Evolutionary conservation across 2,797 vertebrate species (phyloP), one percentile per base, ranked within the genome.

Genomic region (Clarias pachynema): DNA sequence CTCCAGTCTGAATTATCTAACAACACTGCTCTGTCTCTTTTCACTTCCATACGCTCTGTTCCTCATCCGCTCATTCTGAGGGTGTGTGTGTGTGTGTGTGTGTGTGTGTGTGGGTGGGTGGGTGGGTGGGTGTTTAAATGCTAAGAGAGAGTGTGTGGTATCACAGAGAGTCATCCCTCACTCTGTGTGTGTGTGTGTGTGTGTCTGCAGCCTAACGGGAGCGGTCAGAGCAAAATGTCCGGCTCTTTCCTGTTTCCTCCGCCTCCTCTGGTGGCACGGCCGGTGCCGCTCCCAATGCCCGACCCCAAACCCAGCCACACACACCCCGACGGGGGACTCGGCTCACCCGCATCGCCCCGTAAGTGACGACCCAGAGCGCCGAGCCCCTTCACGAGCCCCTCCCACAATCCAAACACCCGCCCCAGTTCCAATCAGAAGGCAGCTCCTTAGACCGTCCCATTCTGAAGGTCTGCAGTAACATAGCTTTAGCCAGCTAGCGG

Each of bases 181-280:
- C n/a, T 88, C 49, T 85, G 81, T 78, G 34, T 69, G 62, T 72
- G 22, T 86, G 24, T 65, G 84, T 86, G 84, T 88, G 86, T 88
- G 31, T 86, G 96, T 97, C 96, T 96, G 96, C 97, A 98, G 97
- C 97, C 96, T 93, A 97, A 97, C 96, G 96, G 96, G 95, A 96
- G 96, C 94, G 95, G 97, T 96, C 97, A 97, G 96, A 97, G 96
- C 96, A 98, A 98, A 97, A 96, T 97, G 96, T 95, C 97, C 93
- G 95, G 97, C 95, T 97, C 97, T 95, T 97, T 98, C 97, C 96
- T 98, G 96, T 96, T 98, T 96, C 96, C 97, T 93, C 97, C 97
- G 91, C 97, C 97, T 93, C 97, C 97, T 95, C 97, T 97, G 93
- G 96, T 98, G 96, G 97, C 97, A 95, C 97, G 97, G 94, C 97